phyloP scores from a whole-genome alignment of 2,113 vertebrate species.

The Columba janthina region DNA sequence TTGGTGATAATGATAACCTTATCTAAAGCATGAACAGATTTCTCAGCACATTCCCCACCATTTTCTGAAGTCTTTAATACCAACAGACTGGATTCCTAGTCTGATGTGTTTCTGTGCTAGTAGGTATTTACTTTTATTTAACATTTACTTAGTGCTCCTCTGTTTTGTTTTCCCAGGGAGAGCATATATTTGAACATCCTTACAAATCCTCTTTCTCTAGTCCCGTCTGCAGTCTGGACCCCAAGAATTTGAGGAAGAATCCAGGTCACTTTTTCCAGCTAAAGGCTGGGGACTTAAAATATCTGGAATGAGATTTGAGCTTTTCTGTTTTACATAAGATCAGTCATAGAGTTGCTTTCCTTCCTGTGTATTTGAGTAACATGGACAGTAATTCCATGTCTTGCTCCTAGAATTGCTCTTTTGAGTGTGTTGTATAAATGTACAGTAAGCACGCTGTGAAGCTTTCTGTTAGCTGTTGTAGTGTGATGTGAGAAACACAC shows the following conservation, averaged over 20 bases:
- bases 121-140: slow-evolving; percentile 49
- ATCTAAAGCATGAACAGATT: neutral
- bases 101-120: neutral
- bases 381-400: neutral
- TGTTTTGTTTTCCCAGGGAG: slow-evolving; percentile 33
- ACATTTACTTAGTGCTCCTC: slow-evolving; percentile 49
- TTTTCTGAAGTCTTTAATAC: neutral
- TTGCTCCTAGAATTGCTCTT: neutral
- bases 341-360: neutral
- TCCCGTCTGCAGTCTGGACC: neutral
- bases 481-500: neutral
- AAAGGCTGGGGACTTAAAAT: neutral
- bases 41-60: neutral
- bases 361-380: neutral
- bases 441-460: neutral
- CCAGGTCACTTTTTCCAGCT: neutral
- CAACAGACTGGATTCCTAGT: neutral
- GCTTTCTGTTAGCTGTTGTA: neutral
- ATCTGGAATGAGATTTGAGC: neutral
- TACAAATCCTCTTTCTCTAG: neutral
- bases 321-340: neutral
- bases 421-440: neutral
- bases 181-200: slow-evolving; percentile 16
- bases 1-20: neutral
- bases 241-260: neutral